Evolutionary conservation across 2,113 vertebrate species (phyloP), one percentile per base, ranked within the genome.

Genomic region (Cygnus buccinator): DNA sequence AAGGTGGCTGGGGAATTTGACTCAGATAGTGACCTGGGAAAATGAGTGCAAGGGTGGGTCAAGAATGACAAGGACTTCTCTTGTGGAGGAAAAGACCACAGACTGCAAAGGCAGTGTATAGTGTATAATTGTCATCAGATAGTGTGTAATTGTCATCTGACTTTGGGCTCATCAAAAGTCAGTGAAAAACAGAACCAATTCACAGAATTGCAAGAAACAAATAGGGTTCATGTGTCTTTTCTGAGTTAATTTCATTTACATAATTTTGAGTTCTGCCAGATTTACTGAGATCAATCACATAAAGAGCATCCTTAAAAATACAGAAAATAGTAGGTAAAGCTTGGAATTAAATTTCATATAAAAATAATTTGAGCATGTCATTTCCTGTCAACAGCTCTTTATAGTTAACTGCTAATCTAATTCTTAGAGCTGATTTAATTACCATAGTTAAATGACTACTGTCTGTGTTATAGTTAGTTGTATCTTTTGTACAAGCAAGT

Each of bases 1-100:
- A 41, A 79, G 97, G 98, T 98, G 28, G 20, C 72, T 86, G 29
- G 39, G 29, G 35, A 61, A n/a, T 25, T 62, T 94, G 21, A 78
- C 72, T 92, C 58, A 73, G 35, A 37, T 58, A 57, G 15, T 75
- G n/a, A 76, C 65, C 26, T 37, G 41, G 58, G 39, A 81, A 92
- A 81, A 11, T 78, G 35, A 44, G 15, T 41, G 29, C n/a, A 84
- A 82, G 90, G 22, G 26, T 29, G 62, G 46, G 46, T 63, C 52
- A 52, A 59, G 68, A 52, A 50, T 67, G 22, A 55, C 37, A 80
- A 72, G 23, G 67, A n/a, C 21, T 66, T 67, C 21, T 86, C 35
- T 59, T 84, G 46, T 41, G 48, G 21, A 81, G 52, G 18, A 75
- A 90, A 90, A 91, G 33, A 21, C 13, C 3, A 4, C 43, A 23